A percentile compares a stretch with the other conserved stretches of the same genome.
These are phyloP conservation scores for Xenentodon cancila DNA, from an alignment of 2,797 vertebrate genomes.

Conservation along the genomic window DNA sequence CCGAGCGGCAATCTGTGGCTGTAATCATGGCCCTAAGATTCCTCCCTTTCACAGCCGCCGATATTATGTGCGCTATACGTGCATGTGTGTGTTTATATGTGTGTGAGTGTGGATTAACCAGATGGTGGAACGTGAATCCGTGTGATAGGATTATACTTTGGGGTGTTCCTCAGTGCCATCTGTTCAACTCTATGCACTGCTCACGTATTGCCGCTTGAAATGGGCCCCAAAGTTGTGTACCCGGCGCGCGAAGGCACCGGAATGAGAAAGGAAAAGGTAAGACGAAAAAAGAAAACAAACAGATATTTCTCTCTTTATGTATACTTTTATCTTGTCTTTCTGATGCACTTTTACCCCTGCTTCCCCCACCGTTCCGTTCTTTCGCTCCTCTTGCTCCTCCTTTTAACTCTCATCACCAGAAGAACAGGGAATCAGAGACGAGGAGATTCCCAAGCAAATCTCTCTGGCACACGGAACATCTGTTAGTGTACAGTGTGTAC, in stretches of 20 bases:
- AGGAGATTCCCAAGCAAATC: slow-evolving; percentile 74
- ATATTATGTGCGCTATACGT: slow-evolving; percentile 81
- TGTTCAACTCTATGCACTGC: slow-evolving; percentile 77
- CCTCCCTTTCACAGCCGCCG: slow-evolving; percentile 90
- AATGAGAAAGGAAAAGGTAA: slow-evolving; percentile 5
- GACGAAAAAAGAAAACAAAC: slow-evolving; percentile 3
- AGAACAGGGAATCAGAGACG: slow-evolving; percentile 63
- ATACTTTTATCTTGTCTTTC: slow-evolving; percentile 54
- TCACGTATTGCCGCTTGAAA: slow-evolving; percentile 78
- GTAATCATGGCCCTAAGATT: slow-evolving; percentile 89
- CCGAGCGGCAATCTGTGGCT: slow-evolving; percentile 89
- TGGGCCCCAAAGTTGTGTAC: slow-evolving; percentile 72
- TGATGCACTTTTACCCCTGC: slow-evolving; percentile 9
- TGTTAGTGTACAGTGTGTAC: slow-evolving; percentile 44
- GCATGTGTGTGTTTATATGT: slow-evolving; percentile 43
- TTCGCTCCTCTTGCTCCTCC: slow-evolving; percentile 28
- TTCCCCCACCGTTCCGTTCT: slow-evolving; percentile 22
- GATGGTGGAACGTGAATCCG: slow-evolving; percentile 95
- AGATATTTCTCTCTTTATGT: slow-evolving; percentile 25
- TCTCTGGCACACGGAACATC: slow-evolving; percentile 61
- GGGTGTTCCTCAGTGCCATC: slow-evolving; percentile 91
- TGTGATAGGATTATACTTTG: slow-evolving; percentile 98
- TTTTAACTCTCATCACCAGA: slow-evolving; percentile 41
- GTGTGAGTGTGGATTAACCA: slow-evolving; percentile 89
- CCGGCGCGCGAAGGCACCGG: slow-evolving; percentile 51